A percentile compares a stretch with the other conserved stretches of the same genome.
phyloP scores from a whole-genome alignment of 2,888 invertebrate species.

The Rhodophaea formosa region DNA sequence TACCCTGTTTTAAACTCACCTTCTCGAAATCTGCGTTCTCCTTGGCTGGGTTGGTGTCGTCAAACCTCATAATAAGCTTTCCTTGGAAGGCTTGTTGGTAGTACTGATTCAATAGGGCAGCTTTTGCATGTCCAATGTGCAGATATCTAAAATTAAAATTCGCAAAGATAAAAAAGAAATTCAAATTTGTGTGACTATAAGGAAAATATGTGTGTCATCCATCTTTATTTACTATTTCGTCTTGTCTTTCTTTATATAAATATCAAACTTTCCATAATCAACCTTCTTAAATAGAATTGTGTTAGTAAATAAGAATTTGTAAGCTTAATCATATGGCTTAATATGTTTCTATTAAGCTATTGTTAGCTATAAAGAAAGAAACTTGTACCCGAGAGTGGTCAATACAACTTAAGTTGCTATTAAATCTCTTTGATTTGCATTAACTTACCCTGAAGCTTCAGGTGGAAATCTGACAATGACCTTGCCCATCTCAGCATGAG shows the following conservation, averaged over 20 bases:
- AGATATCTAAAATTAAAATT: slow-evolving; percentile 84
- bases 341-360: no score
- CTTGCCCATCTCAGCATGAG: slow-evolving; percentile 98
- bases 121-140: slow-evolving; percentile 99
- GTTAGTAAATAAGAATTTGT: no score
- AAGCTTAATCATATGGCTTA: no score
- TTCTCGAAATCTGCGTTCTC: slow-evolving; percentile 98
- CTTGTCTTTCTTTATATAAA: no score
- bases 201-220: no score
- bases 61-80: slow-evolving; percentile 98
- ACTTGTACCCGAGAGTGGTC: slow-evolving; percentile 2
- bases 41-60: slow-evolving; percentile 99
- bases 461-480: slow-evolving; percentile 99
- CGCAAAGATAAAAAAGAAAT: no score
- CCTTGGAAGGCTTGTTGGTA: slow-evolving; percentile 96
- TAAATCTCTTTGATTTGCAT: no score
- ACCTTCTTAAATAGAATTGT: no score
- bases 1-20: slow-evolving; percentile 77
- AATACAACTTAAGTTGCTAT: no score
- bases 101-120: slow-evolving; percentile 98
- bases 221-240: no score
- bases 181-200: no score
- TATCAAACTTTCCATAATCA: no score
- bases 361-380: slow-evolving; percentile 14
- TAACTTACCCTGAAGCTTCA: slow-evolving; percentile 94